A percentile compares a stretch with the other conserved stretches of the same genome.
phyloP scores from a whole-genome alignment of 2,113 vertebrate genomes.

The Fregata magnificens region DNA sequence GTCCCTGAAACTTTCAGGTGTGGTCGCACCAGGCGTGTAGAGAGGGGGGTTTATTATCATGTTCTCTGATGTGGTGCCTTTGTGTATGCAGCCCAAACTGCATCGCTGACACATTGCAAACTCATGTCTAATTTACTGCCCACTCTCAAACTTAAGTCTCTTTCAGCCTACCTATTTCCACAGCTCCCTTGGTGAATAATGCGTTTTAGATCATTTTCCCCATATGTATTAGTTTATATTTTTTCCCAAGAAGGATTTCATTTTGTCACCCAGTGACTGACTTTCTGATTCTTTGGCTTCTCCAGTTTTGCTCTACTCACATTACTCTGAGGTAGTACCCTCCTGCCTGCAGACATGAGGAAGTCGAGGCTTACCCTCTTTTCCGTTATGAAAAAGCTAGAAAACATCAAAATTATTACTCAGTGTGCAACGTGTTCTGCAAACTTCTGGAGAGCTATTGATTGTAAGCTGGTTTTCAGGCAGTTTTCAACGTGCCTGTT shows the following conservation, averaged over 20 bases:
- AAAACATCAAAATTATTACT: not conserved
- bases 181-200: not conserved
- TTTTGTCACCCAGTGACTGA: not conserved
- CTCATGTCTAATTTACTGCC: not conserved
- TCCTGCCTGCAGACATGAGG: not conserved
- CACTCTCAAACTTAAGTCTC: not conserved
- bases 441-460: not conserved
- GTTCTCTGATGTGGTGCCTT: constrained; percentile 31
- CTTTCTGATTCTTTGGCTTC: not conserved
- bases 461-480: not conserved
- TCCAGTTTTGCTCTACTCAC: not conserved
- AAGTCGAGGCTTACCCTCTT: not conserved
- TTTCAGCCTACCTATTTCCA: not conserved
- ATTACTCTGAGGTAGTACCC: not conserved
- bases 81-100: not conserved
- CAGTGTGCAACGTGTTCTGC: not conserved
- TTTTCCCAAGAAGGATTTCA: not conserved
- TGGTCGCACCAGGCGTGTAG: not conserved
- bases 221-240: not conserved
- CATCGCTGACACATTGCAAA: not conserved
- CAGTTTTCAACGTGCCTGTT: not conserved
- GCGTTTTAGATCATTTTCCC: not conserved
- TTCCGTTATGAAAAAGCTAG: not conserved
- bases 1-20: constrained; percentile 7
- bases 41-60: not conserved